Percentiles rank a stretch among this genome's conserved stretches.
Evolutionary conservation across 2,797 vertebrate genomes (phyloP).

Genomic region (Cryptoblepharus egeriae): DNA sequence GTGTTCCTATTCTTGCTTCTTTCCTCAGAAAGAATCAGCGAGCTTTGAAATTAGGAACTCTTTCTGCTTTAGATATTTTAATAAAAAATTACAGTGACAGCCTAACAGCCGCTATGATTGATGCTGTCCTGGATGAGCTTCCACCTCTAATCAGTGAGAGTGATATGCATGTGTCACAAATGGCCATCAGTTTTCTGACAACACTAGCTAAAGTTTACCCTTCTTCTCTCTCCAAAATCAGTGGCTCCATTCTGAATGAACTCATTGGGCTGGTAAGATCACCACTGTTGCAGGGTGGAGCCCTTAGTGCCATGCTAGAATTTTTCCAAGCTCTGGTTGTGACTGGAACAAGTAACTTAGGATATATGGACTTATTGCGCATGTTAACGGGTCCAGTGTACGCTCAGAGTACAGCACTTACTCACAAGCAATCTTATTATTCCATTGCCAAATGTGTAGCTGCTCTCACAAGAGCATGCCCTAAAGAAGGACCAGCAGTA

Average conservation of each 20-base stretch:
- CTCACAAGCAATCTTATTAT: slow-evolving; percentile 99
- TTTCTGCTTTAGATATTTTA: slow-evolving; percentile 94
- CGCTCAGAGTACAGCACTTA: slow-evolving; percentile 91
- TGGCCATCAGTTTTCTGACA: slow-evolving; percentile 98
- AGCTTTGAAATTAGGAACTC: slow-evolving; percentile 94
- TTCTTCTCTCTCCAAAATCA: slow-evolving; percentile 94
- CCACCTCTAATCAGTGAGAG: slow-evolving; percentile 97
- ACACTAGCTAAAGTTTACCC: slow-evolving; percentile 96
- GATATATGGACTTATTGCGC: slow-evolving; percentile 97
- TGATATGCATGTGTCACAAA: slow-evolving; percentile 99
- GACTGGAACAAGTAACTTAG: slow-evolving; percentile 90
- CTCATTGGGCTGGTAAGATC: slow-evolving; percentile 95
- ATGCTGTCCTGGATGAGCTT: slow-evolving; percentile 95
- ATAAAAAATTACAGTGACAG: slow-evolving; percentile 92
- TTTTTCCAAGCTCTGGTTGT: slow-evolving; percentile 96
- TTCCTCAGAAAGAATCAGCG: slow-evolving; percentile 98
- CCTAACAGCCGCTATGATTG: slow-evolving; percentile 96
- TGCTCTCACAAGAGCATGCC: slow-evolving; percentile 94
- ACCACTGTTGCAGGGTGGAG: slow-evolving; percentile 95
- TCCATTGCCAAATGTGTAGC: slow-evolving; percentile 99
- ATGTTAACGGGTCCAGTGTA: slow-evolving; percentile 98
- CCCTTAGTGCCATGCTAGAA: slow-evolving; percentile 96
- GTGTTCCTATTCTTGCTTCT: slow-evolving; percentile 96
- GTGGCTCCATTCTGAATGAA: slow-evolving; percentile 93
- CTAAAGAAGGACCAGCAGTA: slow-evolving; percentile 94